Percentiles rank a stretch among this genome's conserved stretches.
These are phyloP conservation scores for Eristalis pertinax DNA, from an alignment of 2,888 invertebrate genomes.

Conservation along the genomic window DNA sequence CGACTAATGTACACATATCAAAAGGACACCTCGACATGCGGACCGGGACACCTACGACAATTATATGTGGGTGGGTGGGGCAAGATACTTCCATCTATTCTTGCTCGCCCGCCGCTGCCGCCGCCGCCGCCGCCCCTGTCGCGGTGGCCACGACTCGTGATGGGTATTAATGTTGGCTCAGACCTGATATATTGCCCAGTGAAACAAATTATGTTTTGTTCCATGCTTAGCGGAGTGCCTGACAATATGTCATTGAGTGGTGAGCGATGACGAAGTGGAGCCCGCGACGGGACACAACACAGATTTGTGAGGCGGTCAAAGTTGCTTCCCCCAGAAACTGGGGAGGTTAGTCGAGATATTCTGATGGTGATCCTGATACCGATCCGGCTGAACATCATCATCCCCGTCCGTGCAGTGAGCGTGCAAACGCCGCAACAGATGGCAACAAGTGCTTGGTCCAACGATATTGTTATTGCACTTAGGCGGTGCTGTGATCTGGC, in stretches of 20 bases:
- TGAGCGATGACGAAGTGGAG: conserved; percentile 27
- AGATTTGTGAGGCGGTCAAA: conserved; percentile 21
- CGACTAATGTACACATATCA: conserved; percentile 70
- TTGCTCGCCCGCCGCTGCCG: neutral
- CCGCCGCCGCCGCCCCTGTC: neutral
- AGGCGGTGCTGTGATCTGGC: neutral
- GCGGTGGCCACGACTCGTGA: conserved; percentile 52
- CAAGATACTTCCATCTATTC: conserved; percentile 58
- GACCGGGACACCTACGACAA: conserved; percentile 69
- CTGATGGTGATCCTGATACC: conserved; percentile 52
- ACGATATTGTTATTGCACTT: conserved; percentile 49
- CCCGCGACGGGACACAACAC: neutral
- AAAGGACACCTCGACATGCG: conserved; percentile 70
- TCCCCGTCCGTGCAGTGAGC: conserved; percentile 44
- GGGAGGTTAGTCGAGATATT: conserved; percentile 30
- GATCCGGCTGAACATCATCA: conserved; percentile 53
- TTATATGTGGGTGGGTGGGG: conserved; percentile 71
- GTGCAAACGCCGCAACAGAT: conserved; percentile 26
- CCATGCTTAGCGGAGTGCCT: conserved; percentile 56
- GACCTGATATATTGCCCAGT: conserved; percentile 66
- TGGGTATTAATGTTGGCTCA: conserved; percentile 69
- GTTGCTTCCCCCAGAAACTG: conserved; percentile 11
- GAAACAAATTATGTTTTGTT: conserved; percentile 68
- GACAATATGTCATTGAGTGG: conserved; percentile 68
- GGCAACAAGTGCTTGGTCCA: conserved; percentile 61